Conservation (phyloP, 2,888 invertebrate genomes). For the Teinopalpus imperialis region DNA sequence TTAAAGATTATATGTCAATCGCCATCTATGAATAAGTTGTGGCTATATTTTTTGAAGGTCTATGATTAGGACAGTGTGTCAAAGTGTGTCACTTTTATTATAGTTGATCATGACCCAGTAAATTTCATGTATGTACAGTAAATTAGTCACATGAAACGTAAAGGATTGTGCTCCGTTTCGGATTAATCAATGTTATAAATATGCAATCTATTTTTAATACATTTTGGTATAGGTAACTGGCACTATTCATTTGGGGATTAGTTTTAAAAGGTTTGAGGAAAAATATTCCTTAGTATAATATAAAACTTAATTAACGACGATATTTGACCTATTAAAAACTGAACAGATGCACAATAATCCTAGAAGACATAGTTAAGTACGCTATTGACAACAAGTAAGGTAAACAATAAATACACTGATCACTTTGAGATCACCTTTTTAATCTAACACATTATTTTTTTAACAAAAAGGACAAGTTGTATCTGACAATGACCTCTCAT, state of each 20-base stretch:
- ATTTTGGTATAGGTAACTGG: constrained; percentile 6
- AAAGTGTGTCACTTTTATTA: no score
- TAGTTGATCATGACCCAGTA: no score
- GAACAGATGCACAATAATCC: constrained; percentile 30
- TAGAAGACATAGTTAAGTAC: constrained; percentile 64
- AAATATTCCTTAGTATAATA: constrained; percentile 1
- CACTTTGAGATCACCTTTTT: constrained; percentile 77
- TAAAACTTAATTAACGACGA: constrained; percentile 13
- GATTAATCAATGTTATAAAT: not conserved
- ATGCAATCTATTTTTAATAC: not conserved
- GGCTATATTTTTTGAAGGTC: no score
- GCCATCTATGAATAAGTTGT: no score
- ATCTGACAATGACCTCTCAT: constrained; percentile 66
- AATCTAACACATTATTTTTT: constrained; percentile 69
- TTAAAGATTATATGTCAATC: no score
- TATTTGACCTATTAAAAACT: constrained; percentile 18
- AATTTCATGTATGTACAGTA: no score
- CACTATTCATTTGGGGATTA: not conserved
- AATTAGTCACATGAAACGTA: not conserved
- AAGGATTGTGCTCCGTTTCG: constrained; percentile 5
- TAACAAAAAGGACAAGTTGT: constrained; percentile 54
- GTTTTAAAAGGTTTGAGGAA: not conserved
- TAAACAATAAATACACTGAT: constrained; percentile 79
- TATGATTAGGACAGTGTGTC: no score
- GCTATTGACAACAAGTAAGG: constrained; percentile 67